Conservation (phyloP, 2,888 invertebrate genomes). For the Muscina levida region DNA sequence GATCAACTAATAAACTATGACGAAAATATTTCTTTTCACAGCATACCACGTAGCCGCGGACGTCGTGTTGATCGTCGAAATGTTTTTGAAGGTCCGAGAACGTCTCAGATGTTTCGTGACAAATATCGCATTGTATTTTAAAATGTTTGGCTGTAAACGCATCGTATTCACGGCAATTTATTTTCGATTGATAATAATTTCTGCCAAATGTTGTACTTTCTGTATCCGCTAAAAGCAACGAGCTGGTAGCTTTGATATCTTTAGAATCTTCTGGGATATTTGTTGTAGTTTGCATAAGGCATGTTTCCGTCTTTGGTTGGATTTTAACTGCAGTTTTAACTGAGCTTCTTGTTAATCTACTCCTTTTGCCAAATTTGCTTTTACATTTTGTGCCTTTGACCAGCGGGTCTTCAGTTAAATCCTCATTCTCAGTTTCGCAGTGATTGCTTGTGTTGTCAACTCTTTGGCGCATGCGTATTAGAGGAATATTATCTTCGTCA, state of each 20-base stretch:
- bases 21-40: conserved; percentile 77
- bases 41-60: conserved; percentile 75
- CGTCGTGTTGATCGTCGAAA: conserved; percentile 64
- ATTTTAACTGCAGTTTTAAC: not conserved
- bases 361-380: too few species aligned
- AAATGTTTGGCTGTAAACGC: conserved; percentile 60
- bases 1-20: conserved; percentile 76
- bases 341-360: too few species aligned
- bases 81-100: conserved; percentile 59
- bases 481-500: too few species aligned
- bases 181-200: not conserved
- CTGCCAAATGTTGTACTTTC: not conserved
- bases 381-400: too few species aligned
- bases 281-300: not conserved
- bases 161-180: conserved; percentile 43
- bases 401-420: too few species aligned
- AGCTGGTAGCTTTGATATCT: not conserved
- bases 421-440: too few species aligned
- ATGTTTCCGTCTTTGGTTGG: not conserved
- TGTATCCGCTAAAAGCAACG: not conserved
- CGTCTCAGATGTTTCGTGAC: conserved; percentile 46
- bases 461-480: too few species aligned
- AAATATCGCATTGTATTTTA: conserved; percentile 60
- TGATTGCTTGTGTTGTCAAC: too few species aligned
- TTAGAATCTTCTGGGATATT: not conserved